phyloP scores from a whole-genome alignment of 2,113 vertebrate genomes.

The Vulpes lagopus region DNA sequence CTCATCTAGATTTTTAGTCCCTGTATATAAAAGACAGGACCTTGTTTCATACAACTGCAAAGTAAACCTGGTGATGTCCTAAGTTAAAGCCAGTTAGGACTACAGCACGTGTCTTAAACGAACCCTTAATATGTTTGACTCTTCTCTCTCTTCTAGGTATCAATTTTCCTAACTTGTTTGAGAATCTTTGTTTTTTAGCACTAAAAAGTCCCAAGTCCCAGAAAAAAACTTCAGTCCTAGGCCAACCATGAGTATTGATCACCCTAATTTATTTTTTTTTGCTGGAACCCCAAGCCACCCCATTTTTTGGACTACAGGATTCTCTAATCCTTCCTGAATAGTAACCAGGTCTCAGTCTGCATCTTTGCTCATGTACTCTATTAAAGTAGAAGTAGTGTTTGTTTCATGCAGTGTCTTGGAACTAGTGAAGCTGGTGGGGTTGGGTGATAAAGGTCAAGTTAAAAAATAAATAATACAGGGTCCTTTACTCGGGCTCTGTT shows the following conservation, averaged over 20 bases:
- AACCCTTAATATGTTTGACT: background rate
- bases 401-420: background rate
- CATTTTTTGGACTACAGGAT: fast-evolving
- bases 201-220: background rate
- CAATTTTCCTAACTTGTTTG: background rate
- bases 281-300: background rate
- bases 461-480: background rate
- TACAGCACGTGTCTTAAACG: background rate
- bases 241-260: background rate
- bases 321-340: background rate
- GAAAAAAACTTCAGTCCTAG: background rate
- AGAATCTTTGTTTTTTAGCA: background rate
- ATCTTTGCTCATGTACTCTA: background rate
- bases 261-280: background rate
- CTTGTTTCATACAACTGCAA: background rate
- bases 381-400: background rate
- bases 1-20: background rate
- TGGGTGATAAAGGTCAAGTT: background rate
- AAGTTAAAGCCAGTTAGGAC: background rate
- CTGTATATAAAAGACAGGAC: background rate
- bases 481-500: background rate
- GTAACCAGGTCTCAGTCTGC: background rate
- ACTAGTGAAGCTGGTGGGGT: background rate
- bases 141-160: background rate
- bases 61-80: background rate